phyloP scores from a whole-genome alignment of 2,113 vertebrate species.

The Triplophysa rosa region DNA sequence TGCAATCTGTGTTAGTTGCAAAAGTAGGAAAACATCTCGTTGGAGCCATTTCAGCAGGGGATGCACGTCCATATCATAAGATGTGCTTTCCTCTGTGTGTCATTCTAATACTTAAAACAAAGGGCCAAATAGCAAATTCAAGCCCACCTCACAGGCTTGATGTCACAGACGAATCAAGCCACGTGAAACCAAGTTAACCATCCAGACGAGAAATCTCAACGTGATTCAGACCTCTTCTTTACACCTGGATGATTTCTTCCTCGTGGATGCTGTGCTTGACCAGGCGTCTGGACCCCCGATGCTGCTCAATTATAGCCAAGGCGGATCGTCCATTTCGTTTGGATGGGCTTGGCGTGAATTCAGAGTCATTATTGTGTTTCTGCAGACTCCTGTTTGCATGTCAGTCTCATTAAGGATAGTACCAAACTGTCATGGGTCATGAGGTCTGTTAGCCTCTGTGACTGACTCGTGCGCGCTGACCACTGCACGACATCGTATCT shows the following conservation, averaged over 20 bases:
- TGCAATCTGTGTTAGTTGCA: not conserved
- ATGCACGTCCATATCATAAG: no score
- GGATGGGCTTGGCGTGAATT: slow-evolving; percentile 37
- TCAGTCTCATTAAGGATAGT: not conserved
- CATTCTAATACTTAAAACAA: not conserved
- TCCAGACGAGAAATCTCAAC: slow-evolving; percentile 18
- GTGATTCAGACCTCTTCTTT: slow-evolving; percentile 21
- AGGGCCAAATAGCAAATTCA: not conserved
- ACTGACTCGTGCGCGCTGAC: not conserved
- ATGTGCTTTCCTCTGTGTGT: not conserved
- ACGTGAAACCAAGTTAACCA: slow-evolving; percentile 12
- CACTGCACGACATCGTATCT: not conserved
- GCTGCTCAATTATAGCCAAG: slow-evolving; percentile 46
- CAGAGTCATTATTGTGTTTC: slow-evolving; percentile 49
- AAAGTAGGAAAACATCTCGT: no score
- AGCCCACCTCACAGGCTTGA: not conserved
- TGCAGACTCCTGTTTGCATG: slow-evolving; percentile 23
- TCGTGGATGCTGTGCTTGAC: slow-evolving; percentile 18
- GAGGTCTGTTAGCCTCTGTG: not conserved
- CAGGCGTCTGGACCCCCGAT: slow-evolving; percentile 36
- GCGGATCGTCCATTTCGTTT: slow-evolving; percentile 46
- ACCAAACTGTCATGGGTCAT: not conserved
- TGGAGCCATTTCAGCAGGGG: no score
- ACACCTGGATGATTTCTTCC: slow-evolving; percentile 42
- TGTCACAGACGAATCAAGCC: not conserved